phyloP scores from a whole-genome alignment of 2,113 vertebrate species.

The Carlito syrichta region DNA sequence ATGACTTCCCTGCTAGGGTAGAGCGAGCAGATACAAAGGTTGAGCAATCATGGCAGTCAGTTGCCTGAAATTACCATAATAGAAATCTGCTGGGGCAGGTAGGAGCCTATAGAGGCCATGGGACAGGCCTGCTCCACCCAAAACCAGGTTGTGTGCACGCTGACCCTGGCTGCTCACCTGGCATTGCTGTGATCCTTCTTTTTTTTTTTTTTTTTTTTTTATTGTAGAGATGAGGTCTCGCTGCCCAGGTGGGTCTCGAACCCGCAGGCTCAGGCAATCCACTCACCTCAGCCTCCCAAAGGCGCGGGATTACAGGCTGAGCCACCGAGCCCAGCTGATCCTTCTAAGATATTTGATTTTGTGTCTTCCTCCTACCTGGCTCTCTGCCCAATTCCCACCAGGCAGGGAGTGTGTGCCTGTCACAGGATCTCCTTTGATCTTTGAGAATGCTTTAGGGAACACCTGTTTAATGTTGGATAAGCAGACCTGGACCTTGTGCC shows the following conservation, averaged over 20 bases:
- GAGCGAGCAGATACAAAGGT: neutral
- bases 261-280: too few relatives aligned
- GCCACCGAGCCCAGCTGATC: too few relatives aligned
- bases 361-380: neutral
- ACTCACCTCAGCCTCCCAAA: too few relatives aligned
- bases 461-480: slow-evolving; percentile 2
- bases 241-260: too few relatives aligned
- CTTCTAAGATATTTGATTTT: neutral
- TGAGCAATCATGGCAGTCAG: neutral
- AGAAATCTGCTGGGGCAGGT: neutral
- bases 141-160: slow-evolving; percentile 55
- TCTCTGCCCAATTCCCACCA: neutral
- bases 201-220: too few relatives aligned
- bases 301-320: too few relatives aligned
- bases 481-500: neutral
- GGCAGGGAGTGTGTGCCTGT: slow-evolving; percentile 21
- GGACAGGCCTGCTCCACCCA: neutral
- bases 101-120: neutral
- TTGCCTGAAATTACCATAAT: neutral
- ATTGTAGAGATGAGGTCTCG: too few relatives aligned
- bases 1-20: neutral
- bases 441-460: slow-evolving; percentile 21
- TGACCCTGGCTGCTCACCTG: too few relatives aligned
- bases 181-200: too few relatives aligned
- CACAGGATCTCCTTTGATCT: slow-evolving; percentile 10